Percentiles rank a stretch among this genome's conserved stretches.
Evolutionary conservation across 2,797 vertebrate genomes (phyloP).

Genomic region (Orientallactaga sibirica): DNA sequence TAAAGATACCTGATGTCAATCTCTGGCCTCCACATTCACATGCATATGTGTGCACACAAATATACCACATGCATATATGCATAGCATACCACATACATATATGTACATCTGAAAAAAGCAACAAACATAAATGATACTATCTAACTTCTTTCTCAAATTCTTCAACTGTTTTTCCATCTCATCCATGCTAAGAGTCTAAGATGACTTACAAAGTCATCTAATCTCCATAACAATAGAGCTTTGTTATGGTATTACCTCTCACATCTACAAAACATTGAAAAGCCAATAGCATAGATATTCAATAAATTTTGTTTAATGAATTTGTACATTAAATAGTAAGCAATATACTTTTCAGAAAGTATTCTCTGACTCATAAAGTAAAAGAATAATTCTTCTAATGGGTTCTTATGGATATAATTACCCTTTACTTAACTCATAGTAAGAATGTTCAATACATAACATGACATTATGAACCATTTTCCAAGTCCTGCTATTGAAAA

Average conservation of each 20-base stretch:
- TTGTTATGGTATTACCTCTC: neutral
- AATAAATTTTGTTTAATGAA: conserved; percentile 45
- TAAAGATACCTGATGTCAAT: too few relatives aligned
- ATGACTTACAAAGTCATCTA: neutral
- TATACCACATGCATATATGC: too few relatives aligned
- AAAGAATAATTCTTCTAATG: neutral
- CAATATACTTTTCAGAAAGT: neutral
- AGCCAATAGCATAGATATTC: neutral
- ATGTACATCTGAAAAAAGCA: too few relatives aligned
- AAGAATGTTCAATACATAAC: conserved; percentile 24
- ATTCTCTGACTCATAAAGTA: conserved; percentile 30
- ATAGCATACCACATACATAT: too few relatives aligned
- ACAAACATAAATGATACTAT: neutral
- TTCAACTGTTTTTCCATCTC: neutral
- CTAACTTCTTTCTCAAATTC: neutral
- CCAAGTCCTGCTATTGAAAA: conserved; percentile 50
- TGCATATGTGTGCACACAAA: too few relatives aligned
- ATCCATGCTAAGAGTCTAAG: neutral
- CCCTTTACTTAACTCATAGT: conserved; percentile 37
- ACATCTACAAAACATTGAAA: neutral
- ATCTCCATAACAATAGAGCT: neutral
- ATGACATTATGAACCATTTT: conserved; percentile 57
- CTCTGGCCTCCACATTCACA: too few relatives aligned
- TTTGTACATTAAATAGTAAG: neutral
- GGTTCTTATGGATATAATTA: conserved; percentile 37